A percentile compares a stretch with the other conserved stretches of the same genome.
Evolutionary conservation across 2,888 invertebrate species (phyloP).

Genomic region (Cheilosia variabilis): DNA sequence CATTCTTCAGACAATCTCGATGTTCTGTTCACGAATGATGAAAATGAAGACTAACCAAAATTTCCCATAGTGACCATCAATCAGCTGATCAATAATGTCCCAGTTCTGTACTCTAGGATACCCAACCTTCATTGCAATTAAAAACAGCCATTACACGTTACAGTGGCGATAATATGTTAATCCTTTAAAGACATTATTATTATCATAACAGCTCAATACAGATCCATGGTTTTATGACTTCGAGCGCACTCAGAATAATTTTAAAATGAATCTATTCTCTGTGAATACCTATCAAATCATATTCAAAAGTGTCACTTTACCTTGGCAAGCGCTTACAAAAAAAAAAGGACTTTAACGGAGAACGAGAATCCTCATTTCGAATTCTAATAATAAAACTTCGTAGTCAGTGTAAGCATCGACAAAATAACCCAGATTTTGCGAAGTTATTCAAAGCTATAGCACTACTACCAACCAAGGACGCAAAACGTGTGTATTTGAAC

Average conservation of each 20-base stretch:
- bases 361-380: slow-evolving; percentile 3
- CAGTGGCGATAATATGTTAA: no score
- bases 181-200: no score
- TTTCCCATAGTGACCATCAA: no score
- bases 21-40: no score
- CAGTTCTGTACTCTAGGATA: no score
- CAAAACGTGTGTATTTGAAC: background rate
- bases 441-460: slow-evolving; percentile 4
- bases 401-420: slow-evolving; percentile 5
- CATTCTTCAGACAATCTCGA: no score
- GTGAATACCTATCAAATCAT: background rate
- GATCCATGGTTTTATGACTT: background rate
- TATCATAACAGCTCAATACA: background rate
- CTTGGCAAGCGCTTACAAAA: background rate
- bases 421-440: slow-evolving; percentile 16
- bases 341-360: background rate
- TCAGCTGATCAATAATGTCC: no score
- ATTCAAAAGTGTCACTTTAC: background rate
- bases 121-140: no score
- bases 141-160: no score
- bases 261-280: background rate
- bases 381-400: slow-evolving; percentile 22
- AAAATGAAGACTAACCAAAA: no score
- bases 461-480: slow-evolving; percentile 16
- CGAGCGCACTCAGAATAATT: background rate